A percentile compares a stretch with the other conserved stretches of the same genome.
Conservation (phyloP, 1,140 invertebrate species). For the Agrilus planipennis region DNA sequence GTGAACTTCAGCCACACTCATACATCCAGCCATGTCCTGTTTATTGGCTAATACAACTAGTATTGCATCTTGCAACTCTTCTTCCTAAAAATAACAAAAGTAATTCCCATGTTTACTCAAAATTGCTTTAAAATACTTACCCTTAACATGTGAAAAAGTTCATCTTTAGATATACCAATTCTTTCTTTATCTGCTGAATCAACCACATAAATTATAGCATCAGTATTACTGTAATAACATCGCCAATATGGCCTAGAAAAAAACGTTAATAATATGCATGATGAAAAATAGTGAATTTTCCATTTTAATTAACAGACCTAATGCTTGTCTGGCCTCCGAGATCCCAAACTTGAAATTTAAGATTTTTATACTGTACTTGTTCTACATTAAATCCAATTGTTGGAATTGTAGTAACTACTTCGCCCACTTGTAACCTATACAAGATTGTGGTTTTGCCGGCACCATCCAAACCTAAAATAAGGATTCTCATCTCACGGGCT, state of each 20-base stretch:
- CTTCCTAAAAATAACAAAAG: slow-evolving; percentile 57
- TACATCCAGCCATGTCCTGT: slow-evolving; percentile 95
- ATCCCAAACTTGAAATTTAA: slow-evolving; percentile 98
- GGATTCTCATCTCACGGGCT: slow-evolving; percentile 91
- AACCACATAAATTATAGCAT: slow-evolving; percentile 99
- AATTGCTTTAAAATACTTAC: slow-evolving; percentile 27
- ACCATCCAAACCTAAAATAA: slow-evolving; percentile 95
- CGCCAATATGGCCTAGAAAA: slow-evolving; percentile 92
- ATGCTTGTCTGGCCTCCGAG: slow-evolving; percentile 95
- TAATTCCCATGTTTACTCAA: slow-evolving; percentile 1
- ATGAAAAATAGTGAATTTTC: not conserved
- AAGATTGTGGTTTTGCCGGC: slow-evolving; percentile 98
- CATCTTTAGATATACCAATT: slow-evolving; percentile 98
- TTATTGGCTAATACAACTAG: slow-evolving; percentile 98
- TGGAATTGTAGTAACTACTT: slow-evolving; percentile 99
- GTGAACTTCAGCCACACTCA: slow-evolving; percentile 93
- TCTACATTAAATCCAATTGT: slow-evolving; percentile 98
- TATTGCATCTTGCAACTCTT: slow-evolving; percentile 90
- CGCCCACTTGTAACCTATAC: slow-evolving; percentile 96
- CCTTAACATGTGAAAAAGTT: slow-evolving; percentile 92
- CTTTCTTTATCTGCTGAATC: slow-evolving; percentile 97
- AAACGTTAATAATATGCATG: not conserved
- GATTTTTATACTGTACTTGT: slow-evolving; percentile 92
- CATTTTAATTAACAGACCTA: slow-evolving; percentile 31
- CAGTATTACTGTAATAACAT: slow-evolving; percentile 99